Evolutionary conservation across 1,140 invertebrate genomes (phyloP).

Genomic region (Leguminivora glycinivorella): DNA sequence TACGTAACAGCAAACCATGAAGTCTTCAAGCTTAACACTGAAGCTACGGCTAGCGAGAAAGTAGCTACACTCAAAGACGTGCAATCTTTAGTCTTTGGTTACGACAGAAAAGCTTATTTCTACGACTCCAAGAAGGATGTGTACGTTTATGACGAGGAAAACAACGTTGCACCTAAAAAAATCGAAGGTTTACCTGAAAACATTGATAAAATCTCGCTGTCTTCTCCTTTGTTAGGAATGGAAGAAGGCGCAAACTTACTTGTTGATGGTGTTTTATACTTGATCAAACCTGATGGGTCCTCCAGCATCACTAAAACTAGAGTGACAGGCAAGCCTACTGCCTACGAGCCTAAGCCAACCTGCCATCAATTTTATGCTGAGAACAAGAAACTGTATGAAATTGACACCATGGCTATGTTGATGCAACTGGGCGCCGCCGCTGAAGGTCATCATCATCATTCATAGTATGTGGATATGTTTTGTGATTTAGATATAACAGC

Average conservation of each 20-base stretch:
- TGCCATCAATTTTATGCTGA: not conserved
- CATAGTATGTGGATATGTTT: no score
- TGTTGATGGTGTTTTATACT: not conserved
- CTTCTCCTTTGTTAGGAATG: not conserved
- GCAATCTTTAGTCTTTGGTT: conserved; percentile 54
- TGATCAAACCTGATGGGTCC: not conserved
- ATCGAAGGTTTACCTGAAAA: conserved; percentile 44
- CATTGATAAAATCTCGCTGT: not conserved
- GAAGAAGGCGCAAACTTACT: not conserved
- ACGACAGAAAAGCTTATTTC: conserved; percentile 52
- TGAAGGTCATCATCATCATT: no score
- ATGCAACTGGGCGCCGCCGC: not conserved
- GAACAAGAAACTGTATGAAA: conserved; percentile 1
- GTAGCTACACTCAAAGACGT: conserved; percentile 45
- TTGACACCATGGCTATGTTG: not conserved
- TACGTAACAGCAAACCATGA: conserved; percentile 52
- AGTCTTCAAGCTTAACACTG: conserved; percentile 54
- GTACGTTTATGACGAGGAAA: conserved; percentile 35
- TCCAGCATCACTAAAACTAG: not conserved
- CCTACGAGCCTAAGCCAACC: not conserved
- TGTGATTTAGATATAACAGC: no score
- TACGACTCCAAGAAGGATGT: conserved; percentile 47
- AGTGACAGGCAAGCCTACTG: not conserved
- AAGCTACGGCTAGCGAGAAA: conserved; percentile 49
- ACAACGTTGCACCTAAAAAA: conserved; percentile 41